Percentiles rank a stretch among this genome's conserved stretches.
These are phyloP conservation scores for Polyploca ridens DNA, from an alignment of 2,888 invertebrate genomes.

Conservation along the genomic window DNA sequence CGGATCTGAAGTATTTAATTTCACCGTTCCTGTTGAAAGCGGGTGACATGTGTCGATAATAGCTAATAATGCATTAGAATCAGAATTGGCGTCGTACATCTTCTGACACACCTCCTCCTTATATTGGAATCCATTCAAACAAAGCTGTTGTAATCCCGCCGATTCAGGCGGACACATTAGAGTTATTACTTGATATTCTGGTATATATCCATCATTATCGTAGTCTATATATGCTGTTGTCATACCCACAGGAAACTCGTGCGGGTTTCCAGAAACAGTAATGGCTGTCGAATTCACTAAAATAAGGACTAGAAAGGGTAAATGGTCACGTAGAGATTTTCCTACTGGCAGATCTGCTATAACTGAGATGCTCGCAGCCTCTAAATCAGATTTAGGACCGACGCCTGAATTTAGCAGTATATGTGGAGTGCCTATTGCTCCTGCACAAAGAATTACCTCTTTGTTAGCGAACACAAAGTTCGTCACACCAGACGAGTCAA, in stretches of 20 bases:
- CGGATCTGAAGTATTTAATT: slow-evolving; percentile 28
- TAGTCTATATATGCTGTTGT: slow-evolving; percentile 33
- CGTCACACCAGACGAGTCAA: slow-evolving; percentile 22
- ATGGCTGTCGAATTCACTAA: slow-evolving; percentile 13
- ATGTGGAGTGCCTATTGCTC: slow-evolving; percentile 48
- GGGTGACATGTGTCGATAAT: slow-evolving; percentile 30
- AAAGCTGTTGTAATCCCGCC: slow-evolving; percentile 32
- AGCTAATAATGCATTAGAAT: slow-evolving; percentile 18
- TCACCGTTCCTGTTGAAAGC: slow-evolving; percentile 30
- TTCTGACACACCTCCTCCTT: slow-evolving; percentile 39
- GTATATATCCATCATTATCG: slow-evolving; percentile 28
- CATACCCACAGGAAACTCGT: slow-evolving; percentile 31
- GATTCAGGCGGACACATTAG: slow-evolving; percentile 33
- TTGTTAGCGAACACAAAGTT: slow-evolving; percentile 34
- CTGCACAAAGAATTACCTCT: slow-evolving; percentile 52
- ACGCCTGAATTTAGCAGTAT: slow-evolving; percentile 56
- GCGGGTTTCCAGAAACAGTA: slow-evolving; percentile 17
- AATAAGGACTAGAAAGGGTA: background rate
- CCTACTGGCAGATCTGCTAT: slow-evolving; percentile 32
- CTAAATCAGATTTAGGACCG: slow-evolving; percentile 43
- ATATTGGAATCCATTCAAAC: slow-evolving; percentile 39
- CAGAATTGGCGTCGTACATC: slow-evolving; percentile 24
- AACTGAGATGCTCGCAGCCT: slow-evolving; percentile 37
- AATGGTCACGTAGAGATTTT: slow-evolving; percentile 28
- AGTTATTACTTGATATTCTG: slow-evolving; percentile 42